Evolutionary conservation across 2,797 vertebrate species (phyloP).

Genomic region (Etheostoma perlongum): DNA sequence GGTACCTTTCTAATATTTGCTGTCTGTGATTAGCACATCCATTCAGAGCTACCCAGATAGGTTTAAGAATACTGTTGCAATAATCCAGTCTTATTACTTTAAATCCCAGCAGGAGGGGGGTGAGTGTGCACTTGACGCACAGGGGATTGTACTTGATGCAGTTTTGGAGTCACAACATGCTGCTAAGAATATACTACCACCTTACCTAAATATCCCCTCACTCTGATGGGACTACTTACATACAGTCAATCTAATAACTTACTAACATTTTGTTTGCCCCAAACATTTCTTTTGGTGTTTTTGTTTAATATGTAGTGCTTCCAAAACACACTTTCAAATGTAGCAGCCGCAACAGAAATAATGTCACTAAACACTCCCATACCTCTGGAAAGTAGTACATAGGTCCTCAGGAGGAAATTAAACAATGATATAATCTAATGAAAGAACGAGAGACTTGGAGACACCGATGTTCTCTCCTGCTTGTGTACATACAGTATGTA

Average conservation of each 20-base stretch:
- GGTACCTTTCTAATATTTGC: neutral
- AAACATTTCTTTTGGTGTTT: conserved; percentile 20
- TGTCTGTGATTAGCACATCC: conserved; percentile 15
- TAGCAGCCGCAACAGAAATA: conserved; percentile 11
- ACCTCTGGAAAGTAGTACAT: conserved; percentile 21
- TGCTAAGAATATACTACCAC: conserved; percentile 21
- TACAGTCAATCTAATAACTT: conserved; percentile 23
- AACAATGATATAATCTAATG: conserved; percentile 62
- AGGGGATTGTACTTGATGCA: conserved; percentile 28
- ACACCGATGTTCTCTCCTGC: conserved; percentile 7
- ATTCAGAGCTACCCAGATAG: conserved; percentile 9
- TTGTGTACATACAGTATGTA: conserved; percentile 1
- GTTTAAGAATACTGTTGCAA: conserved; percentile 30
- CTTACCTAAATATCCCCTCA: conserved; percentile 23
- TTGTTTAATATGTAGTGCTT: conserved; percentile 21
- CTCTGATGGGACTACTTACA: conserved; percentile 12
- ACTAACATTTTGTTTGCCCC: conserved; percentile 33
- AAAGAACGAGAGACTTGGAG: conserved; percentile 36
- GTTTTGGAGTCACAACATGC: conserved; percentile 23
- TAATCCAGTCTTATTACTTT: conserved; percentile 44
- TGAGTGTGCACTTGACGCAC: conserved; percentile 38
- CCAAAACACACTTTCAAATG: conserved; percentile 25
- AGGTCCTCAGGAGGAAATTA: conserved; percentile 53
- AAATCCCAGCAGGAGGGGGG: conserved; percentile 40
- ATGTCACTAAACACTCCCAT: conserved; percentile 18